phyloP scores from a whole-genome alignment of 2,888 invertebrate genomes.

The Strigamia crassipes region DNA sequence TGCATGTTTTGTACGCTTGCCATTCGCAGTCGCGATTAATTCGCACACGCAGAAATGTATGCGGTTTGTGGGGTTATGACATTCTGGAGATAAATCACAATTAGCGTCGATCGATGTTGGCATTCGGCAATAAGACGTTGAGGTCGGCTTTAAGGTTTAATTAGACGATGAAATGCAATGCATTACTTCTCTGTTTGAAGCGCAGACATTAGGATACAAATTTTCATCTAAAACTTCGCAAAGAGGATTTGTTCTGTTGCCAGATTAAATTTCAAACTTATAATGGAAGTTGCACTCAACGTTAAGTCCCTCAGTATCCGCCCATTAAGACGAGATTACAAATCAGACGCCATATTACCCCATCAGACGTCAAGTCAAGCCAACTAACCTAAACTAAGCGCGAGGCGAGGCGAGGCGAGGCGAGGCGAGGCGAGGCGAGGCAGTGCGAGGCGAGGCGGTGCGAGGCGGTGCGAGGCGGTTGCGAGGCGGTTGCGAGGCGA shows the following conservation, averaged over 20 bases:
- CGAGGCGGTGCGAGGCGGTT: background rate
- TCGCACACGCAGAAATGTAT: background rate
- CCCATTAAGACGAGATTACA: constrained; percentile 34
- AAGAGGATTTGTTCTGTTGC: constrained; percentile 34
- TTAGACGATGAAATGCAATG: background rate
- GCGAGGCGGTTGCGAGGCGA: no score
- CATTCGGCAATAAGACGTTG: background rate
- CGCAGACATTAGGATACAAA: background rate
- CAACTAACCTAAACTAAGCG: background rate
- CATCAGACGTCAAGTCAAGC: constrained; percentile 19
- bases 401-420: background rate
- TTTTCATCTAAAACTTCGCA: constrained; percentile 34
- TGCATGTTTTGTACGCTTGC: background rate
- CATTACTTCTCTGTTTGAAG: background rate
- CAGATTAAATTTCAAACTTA: constrained; percentile 34
- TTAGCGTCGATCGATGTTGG: background rate
- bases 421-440: no score
- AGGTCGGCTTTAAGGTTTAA: constrained; percentile 25
- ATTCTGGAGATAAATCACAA: background rate
- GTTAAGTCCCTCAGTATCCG: constrained; percentile 25
- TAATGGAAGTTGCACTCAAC: constrained; percentile 37
- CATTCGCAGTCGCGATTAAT: background rate
- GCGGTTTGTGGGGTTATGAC: background rate
- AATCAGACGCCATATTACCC: constrained; percentile 27
- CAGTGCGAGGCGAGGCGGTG: background rate